Conservation (phyloP, 2,888 invertebrate genomes). For the Toxonevra muliebris region DNA sequence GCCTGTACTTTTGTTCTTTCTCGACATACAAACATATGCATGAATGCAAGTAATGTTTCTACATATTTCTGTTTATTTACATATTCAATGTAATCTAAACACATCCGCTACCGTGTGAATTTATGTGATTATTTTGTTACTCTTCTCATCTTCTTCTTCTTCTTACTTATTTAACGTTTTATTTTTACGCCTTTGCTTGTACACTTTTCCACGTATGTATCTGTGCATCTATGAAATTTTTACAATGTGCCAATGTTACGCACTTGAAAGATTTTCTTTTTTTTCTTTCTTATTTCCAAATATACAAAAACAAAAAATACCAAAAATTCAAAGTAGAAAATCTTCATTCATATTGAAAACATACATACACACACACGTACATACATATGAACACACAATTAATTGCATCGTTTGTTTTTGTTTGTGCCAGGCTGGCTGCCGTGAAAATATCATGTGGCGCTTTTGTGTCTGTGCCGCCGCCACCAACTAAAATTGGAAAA, state of each 20-base stretch:
- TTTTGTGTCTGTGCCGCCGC: conserved; percentile 60
- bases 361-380: not conserved
- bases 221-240: conserved; percentile 27
- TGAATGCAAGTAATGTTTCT: too few species aligned
- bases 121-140: conserved; percentile 15
- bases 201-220: not conserved
- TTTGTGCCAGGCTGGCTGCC: conserved; percentile 48
- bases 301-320: not conserved
- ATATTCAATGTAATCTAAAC: conserved; percentile 10
- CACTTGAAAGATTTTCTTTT: conserved; percentile 32
- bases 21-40: too few species aligned
- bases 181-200: not conserved
- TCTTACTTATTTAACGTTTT: not conserved
- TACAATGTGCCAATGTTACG: conserved; percentile 36
- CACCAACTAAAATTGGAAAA: conserved; percentile 24
- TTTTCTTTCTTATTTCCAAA: not conserved
- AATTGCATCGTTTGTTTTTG: conserved; percentile 32
- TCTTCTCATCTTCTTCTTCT: not conserved
- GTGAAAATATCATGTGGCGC: conserved; percentile 54
- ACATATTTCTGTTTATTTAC: conserved; percentile 2
- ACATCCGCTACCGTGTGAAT: conserved; percentile 7
- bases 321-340: not conserved
- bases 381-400: conserved; percentile 11
- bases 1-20: too few species aligned
- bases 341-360: not conserved